Percentiles rank a stretch among this genome's conserved stretches.
Evolutionary conservation across 2,888 invertebrate species (phyloP).

Genomic region (Dasysyrphus tricinctus): DNA sequence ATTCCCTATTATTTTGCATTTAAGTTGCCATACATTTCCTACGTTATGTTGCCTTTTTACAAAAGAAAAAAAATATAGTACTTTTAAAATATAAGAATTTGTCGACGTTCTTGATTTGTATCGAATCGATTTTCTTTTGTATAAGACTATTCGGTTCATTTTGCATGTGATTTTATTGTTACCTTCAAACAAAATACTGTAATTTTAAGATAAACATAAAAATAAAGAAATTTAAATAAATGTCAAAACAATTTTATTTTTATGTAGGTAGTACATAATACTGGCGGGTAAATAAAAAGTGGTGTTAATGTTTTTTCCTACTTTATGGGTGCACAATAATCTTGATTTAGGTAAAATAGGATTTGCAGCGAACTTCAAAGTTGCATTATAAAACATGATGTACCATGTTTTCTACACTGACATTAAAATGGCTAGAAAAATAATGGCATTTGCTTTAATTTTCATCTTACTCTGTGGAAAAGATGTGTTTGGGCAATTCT

Average conservation of each 20-base stretch:
- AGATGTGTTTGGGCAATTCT: too few relatives aligned
- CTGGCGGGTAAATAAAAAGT: not conserved
- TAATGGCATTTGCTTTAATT: too few relatives aligned
- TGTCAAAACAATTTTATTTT: not conserved
- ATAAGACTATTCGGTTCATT: conserved; percentile 18
- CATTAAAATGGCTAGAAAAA: too few relatives aligned
- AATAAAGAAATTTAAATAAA: not conserved
- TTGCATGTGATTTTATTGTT: conserved; percentile 71
- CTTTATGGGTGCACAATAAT: too few relatives aligned
- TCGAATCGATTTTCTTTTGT: conserved; percentile 34
- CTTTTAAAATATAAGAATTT: conserved; percentile 32
- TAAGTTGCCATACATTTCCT: conserved; percentile 22
- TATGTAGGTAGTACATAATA: too few relatives aligned
- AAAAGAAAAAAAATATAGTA: not conserved
- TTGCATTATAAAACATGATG: too few relatives aligned
- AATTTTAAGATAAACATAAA: conserved; percentile 65
- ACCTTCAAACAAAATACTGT: conserved; percentile 62
- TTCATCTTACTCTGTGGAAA: too few relatives aligned
- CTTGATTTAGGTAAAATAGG: too few relatives aligned
- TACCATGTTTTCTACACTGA: too few relatives aligned
- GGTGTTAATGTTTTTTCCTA: too few relatives aligned
- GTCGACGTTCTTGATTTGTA: conserved; percentile 33
- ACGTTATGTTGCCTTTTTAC: not conserved
- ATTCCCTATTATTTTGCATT: conserved; percentile 1
- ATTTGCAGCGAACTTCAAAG: too few relatives aligned